phyloP scores from a whole-genome alignment of 2,888 invertebrate genomes.

The Tenthredo notha region DNA sequence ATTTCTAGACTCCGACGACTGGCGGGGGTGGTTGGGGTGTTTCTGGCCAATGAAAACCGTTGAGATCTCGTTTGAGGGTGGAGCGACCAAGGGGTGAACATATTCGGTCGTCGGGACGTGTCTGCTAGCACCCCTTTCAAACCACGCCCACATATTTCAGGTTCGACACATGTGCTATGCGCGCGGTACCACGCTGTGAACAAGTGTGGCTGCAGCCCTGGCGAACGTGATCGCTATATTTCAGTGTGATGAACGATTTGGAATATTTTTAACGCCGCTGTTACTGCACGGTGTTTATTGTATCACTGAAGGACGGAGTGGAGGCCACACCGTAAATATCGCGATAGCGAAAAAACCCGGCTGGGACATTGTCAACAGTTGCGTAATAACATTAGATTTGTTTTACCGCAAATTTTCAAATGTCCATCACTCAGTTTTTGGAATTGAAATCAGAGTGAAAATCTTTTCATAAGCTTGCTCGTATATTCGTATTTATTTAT shows the following conservation, averaged over 20 bases:
- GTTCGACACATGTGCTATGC: slow-evolving; percentile 77
- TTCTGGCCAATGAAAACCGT: slow-evolving; percentile 71
- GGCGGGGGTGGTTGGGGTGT: slow-evolving; percentile 70
- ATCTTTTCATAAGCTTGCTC: not conserved
- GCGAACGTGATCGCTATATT: slow-evolving; percentile 60
- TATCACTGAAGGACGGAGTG: slow-evolving; percentile 54
- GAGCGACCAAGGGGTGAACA: slow-evolving; percentile 75
- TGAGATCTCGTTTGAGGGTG: slow-evolving; percentile 71
- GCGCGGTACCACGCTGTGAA: slow-evolving; percentile 48
- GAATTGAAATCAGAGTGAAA: not conserved
- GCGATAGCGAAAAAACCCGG: slow-evolving; percentile 30
- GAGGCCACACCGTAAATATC: slow-evolving; percentile 12
- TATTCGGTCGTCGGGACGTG: slow-evolving; percentile 77
- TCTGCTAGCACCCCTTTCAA: slow-evolving; percentile 73
- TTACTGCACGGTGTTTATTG: slow-evolving; percentile 60
- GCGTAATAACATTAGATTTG: slow-evolving; percentile 26
- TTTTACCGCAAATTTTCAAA: slow-evolving; percentile 16
- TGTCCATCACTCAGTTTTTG: not conserved
- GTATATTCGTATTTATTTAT: not conserved
- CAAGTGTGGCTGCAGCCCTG: slow-evolving; percentile 40
- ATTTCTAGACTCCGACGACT: slow-evolving; percentile 65
- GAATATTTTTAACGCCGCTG: slow-evolving; percentile 74
- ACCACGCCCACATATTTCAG: slow-evolving; percentile 79
- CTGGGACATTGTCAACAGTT: slow-evolving; percentile 1
- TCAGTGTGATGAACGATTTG: slow-evolving; percentile 75